Evolutionary conservation across 2,888 invertebrate species (phyloP).

Genomic region (Anaspis maculata): DNA sequence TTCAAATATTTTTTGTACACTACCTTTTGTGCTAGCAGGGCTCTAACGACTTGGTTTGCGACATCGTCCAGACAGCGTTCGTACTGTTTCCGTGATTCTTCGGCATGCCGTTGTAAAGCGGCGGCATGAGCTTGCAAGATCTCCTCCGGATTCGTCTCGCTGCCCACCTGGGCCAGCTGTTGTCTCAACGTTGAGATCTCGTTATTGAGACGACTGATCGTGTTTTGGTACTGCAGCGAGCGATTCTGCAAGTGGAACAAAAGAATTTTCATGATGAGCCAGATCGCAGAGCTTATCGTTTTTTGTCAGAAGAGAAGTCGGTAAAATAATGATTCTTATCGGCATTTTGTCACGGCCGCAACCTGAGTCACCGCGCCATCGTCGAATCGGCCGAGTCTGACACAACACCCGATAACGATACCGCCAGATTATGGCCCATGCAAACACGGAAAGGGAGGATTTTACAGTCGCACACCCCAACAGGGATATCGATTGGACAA

Average conservation of each 20-base stretch:
- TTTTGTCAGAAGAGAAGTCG: constrained; percentile 1
- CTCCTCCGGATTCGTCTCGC: constrained; percentile 46
- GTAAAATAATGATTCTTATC: constrained; percentile 1
- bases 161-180: constrained; percentile 45
- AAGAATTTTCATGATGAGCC: not conserved
- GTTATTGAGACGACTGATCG: constrained; percentile 55
- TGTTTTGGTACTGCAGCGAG: constrained; percentile 62
- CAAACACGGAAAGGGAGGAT: constrained; percentile 26
- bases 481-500: constrained; percentile 13
- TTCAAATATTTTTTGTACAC: too few species aligned
- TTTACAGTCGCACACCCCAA: constrained; percentile 15
- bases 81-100: constrained; percentile 63
- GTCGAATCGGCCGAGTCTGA: constrained; percentile 9
- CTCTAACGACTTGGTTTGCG: constrained; percentile 74
- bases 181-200: constrained; percentile 62
- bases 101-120: constrained; percentile 54
- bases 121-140: constrained; percentile 53
- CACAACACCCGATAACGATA: constrained; percentile 16
- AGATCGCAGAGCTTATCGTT: constrained; percentile 1
- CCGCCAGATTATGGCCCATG: constrained; percentile 20
- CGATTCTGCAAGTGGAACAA: constrained; percentile 52
- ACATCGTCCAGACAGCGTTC: constrained; percentile 75
- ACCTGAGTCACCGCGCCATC: constrained; percentile 15
- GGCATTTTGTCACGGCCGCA: constrained; percentile 1
- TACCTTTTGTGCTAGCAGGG: constrained; percentile 78